Evolutionary conservation across 2,113 vertebrate genomes (phyloP), one percentile per base, ranked within the genome.

Genomic region (Aspiorhynchus laticeps): DNA sequence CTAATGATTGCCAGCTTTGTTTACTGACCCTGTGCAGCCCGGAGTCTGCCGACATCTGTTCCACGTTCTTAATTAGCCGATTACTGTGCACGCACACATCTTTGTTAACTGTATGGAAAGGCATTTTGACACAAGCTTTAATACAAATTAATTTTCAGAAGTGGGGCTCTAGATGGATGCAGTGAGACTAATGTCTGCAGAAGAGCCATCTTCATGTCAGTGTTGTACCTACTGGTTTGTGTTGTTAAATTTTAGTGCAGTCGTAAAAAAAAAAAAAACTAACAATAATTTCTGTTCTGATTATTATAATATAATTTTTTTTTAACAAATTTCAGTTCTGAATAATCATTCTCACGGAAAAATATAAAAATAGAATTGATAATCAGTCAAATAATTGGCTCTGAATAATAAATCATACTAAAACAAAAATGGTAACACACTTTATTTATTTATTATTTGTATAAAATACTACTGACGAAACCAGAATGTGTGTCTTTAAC

Each of bases 1-100:
- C 91, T 96, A 95, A 96, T 94, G 95, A 94, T 97, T 95, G 96
- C 95, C 97, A 97, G 96, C 96, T 97, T 98, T 98, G 97, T 98
- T 98, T 97, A 97, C 97, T 95, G 96, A 97, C 96, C 96, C 96
- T 96, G 96, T 96, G 95, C 94, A 94, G 95, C 95, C 93, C 95
- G 92, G 96, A 96, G 94, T 96, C 94, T 91, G 94, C 93, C 95
- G 95, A 97, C 97, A 98, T 97, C 98, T 99, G 97, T 96, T 98
- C 95, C 93, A 90, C 94, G 93, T 91, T 94, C 93, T 96, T 98
- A 98, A 99, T 99, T 98, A 98, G 96, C 95, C 92, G 94, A 91
- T 98, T 97, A 96, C 95, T 91, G 94, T 95, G 94, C 95, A 96
- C 94, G 93, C 87, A 51, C 87, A n/a, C 93, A 95, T 95, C 95